phyloP scores from a whole-genome alignment of 2,113 vertebrate species.

The Hypanus sabinus region DNA sequence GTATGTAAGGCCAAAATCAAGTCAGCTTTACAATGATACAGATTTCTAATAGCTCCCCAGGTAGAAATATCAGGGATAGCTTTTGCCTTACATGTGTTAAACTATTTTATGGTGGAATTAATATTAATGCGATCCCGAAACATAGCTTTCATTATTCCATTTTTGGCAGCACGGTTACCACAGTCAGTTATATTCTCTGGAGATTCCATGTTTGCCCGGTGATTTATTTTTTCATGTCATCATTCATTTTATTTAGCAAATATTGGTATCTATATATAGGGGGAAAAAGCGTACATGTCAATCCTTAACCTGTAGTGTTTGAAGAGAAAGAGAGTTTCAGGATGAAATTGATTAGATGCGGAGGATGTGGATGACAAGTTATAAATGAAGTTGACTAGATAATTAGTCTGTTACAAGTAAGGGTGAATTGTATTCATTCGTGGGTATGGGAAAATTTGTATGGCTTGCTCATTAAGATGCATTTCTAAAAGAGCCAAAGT shows the following conservation, averaged over 20 bases:
- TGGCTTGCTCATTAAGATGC: too few species aligned
- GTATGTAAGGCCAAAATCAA: background rate
- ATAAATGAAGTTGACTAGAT: background rate
- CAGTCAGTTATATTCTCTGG: background rate
- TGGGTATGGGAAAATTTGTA: background rate
- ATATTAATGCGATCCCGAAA: background rate
- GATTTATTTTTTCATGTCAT: background rate
- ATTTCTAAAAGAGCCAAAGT: background rate
- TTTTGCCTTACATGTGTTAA: constrained; percentile 7
- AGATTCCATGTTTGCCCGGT: background rate
- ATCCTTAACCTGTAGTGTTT: background rate
- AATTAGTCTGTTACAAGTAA: background rate
- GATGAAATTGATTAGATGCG: background rate
- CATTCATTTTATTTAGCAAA: background rate
- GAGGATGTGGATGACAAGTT: background rate
- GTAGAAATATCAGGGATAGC: constrained; percentile 12
- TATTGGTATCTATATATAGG: background rate
- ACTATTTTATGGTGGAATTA: background rate
- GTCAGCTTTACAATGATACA: background rate
- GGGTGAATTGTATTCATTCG: background rate
- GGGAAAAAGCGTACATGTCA: too few species aligned
- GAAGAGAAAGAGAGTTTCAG: background rate
- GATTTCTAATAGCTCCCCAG: constrained; percentile 1
- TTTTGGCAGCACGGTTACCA: background rate
- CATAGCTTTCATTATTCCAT: background rate